These are phyloP conservation scores for Acanthosepion esculentum DNA, from an alignment of 2,888 invertebrate genomes.

Conservation along the genomic window DNA sequence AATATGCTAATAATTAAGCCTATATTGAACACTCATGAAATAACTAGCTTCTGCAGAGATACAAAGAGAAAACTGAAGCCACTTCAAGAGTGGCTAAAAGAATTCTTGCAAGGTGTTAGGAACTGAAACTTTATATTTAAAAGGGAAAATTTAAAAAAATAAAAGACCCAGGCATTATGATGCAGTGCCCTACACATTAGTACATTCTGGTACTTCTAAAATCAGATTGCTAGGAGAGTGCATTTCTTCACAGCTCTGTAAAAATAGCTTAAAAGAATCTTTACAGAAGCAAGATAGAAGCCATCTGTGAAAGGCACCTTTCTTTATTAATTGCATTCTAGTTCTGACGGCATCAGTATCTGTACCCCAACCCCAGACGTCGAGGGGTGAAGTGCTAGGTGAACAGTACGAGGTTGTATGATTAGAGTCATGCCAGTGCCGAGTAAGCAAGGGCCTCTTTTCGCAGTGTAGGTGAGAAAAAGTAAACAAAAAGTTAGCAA, in stretches of 20 bases:
- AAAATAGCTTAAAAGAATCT: neutral
- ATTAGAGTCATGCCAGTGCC: neutral
- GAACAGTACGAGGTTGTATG: neutral
- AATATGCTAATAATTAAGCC: too few species aligned
- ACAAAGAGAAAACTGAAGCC: too few species aligned
- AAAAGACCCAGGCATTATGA: too few species aligned
- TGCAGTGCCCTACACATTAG: too few species aligned
- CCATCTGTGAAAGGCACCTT: neutral
- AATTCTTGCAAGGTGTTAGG: too few species aligned
- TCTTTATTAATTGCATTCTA: conserved; percentile 40
- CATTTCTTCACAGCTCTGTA: neutral
- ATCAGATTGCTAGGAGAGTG: neutral
- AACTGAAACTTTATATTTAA: too few species aligned
- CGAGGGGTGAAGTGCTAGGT: neutral
- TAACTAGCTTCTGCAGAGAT: too few species aligned
- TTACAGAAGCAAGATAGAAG: neutral
- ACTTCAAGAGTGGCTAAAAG: too few species aligned
- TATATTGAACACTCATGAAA: too few species aligned
- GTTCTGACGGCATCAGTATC: neutral
- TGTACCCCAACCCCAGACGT: neutral
- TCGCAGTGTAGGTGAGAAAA: neutral
- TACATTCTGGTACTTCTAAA: neutral
- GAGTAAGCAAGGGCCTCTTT: neutral
- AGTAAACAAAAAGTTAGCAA: neutral
- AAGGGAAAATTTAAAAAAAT: too few species aligned